Evolutionary conservation across 2,888 invertebrate genomes (phyloP), one percentile per base, ranked within the genome.

Genomic region (Orchesella flavescens): DNA sequence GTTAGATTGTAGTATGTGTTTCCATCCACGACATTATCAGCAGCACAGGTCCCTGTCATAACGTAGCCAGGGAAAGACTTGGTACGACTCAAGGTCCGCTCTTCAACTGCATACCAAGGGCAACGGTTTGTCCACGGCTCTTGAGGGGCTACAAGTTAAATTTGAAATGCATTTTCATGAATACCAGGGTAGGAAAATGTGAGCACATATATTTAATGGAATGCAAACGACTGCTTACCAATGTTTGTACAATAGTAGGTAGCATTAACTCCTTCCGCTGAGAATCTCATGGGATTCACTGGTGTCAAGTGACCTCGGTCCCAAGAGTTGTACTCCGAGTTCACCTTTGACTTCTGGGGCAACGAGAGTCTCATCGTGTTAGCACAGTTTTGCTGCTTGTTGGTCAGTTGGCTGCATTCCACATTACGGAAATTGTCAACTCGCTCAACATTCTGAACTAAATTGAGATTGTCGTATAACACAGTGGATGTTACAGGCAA

Each of bases 171-270:
- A 65, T n/a, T 59, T 21, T 59, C 5, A 65, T 65, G 21, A 65
- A 23, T 4, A 63, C 21, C 53, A 43, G n/a, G n/a, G n/a, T n/a
- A n/a, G n/a, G n/a, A n/a, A n/a, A n/a, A n/a, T n/a, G n/a, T n/a
- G n/a, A n/a, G n/a, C n/a, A n/a, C n/a, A n/a, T n/a, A n/a, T n/a
- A n/a, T n/a, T n/a, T n/a, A n/a, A n/a, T n/a, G n/a, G n/a, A n/a
- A n/a, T n/a, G n/a, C n/a, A n/a, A n/a, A n/a, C n/a, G n/a, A n/a
- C n/a, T 24, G 12, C 71, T 61, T 49, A 78, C 78, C 78, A 66
- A 87, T 87, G 55, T 87, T 87, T 9, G 85, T 77, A 24, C 87
- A 87, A 59, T 73, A 86, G 43, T 78, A 87, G n/a, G 87, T 87
- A 2, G 74, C 79, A 34, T 79, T 53, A 0, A 84, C 49, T 1